These are phyloP conservation scores for Drosophila bunnanda DNA, from an alignment of 2,888 invertebrate genomes.

Conservation along the genomic window DNA sequence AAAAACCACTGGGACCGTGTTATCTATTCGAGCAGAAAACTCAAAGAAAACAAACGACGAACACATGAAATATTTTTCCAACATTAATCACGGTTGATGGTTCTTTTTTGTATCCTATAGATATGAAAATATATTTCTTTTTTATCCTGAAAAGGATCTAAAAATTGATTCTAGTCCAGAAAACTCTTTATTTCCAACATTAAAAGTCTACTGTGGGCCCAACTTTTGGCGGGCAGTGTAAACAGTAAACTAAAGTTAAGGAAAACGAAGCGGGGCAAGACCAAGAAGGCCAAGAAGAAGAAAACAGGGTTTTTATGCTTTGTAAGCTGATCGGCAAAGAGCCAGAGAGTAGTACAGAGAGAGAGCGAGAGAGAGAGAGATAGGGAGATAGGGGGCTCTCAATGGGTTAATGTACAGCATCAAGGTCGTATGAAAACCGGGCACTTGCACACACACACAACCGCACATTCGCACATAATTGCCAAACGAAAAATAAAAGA, in stretches of 20 bases:
- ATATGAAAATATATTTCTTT: background rate
- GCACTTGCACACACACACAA: conserved; percentile 26
- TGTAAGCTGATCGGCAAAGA: conserved; percentile 62
- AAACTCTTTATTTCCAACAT: too few relatives aligned
- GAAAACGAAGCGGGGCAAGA: background rate
- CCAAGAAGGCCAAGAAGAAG: conserved; percentile 3
- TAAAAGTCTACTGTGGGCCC: too few relatives aligned
- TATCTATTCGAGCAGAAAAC: conserved; percentile 34
- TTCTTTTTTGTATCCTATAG: background rate
- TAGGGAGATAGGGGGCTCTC: conserved; percentile 56
- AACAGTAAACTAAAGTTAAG: conserved; percentile 31
- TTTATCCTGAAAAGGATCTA: background rate
- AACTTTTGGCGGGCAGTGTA: conserved; percentile 45
- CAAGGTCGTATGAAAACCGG: conserved; percentile 67
- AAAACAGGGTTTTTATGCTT: conserved; percentile 51
- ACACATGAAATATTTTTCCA: conserved; percentile 13
- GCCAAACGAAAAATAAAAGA: conserved; percentile 6
- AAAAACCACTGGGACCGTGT: conserved; percentile 14
- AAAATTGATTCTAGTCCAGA: too few relatives aligned
- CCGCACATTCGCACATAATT: conserved; percentile 31
- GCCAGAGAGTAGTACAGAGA: conserved; percentile 11
- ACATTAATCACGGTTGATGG: conserved; percentile 15
- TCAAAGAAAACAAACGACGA: conserved; percentile 37
- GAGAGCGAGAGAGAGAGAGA: conserved; percentile 1
- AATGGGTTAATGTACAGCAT: conserved; percentile 78